Evolutionary conservation across 2,888 invertebrate species (phyloP), one percentile per base, ranked within the genome.

Genomic region (Aleiodes testaceus): DNA sequence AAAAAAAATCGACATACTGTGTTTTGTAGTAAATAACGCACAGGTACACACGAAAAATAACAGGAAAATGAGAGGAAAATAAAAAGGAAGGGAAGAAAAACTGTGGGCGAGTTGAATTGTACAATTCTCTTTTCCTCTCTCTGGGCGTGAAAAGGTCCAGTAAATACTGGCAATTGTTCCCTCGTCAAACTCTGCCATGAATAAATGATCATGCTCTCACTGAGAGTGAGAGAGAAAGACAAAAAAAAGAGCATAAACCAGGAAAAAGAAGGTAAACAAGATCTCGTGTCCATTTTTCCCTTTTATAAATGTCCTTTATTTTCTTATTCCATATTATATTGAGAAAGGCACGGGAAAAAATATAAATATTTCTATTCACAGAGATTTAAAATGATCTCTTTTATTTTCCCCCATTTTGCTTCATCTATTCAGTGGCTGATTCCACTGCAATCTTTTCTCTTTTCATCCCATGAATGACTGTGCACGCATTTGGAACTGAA

Each of bases 131-230:
- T 30, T 26, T 30, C 1, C 49, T 49, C 16, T 49, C 26, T n/a
- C 16, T 26, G 44, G 45, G 63, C 77, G 76, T 77, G 73, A 79
- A 79, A 77, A 74, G 76, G 74, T 68, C 75, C 73, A 66, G 77
- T 75, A 77, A 76, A 79, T 78, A 77, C 75, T 66, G 69, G 71
- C 79, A 79, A 85, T 85, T 85, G 85, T 85, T 84, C 83, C 80
- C 80, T 82, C 82, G 84, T 83, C 84, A 83, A 83, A 80, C 79
- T 63, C 44, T 18, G 79, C 80, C 83, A 83, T 84, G 85, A 85
- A 85, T 85, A 81, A 84, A 81, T 84, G 85, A 85, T 83, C 84
- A 82, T 78, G 74, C 69, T 59, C 72, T 74, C 72, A 66, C 68
- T 69, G 61, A 49, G 72, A 61, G 36, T 30, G 16, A 9, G n/a